Evolutionary conservation across 2,113 vertebrate genomes (phyloP), one percentile per base, ranked within the genome.

Genomic region (Dascyllus trimaculatus): DNA sequence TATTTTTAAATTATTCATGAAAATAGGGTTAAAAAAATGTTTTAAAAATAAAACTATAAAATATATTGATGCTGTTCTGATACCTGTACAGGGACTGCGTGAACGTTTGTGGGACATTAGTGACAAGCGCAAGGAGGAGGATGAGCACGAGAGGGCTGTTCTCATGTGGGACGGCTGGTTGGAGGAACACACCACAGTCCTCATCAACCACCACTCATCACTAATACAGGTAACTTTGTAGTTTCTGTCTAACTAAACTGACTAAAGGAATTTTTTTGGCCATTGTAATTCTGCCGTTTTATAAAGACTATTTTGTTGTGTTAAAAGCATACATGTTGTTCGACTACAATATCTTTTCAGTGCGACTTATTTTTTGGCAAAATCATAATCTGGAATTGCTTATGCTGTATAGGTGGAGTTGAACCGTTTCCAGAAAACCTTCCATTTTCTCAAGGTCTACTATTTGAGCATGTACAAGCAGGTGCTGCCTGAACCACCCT

Each of bases 41-140:
- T 7, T 11, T 17, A 11, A 32, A 49, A 61, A 22, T 69, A 3
- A 40, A 54, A 54, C 14, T 26, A 10, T 26, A 2, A 10, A 49
- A 69, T 26, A 22, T 26, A 5, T 32, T 43, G 2, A 2, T 14
- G 5, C 29, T 51, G n/a, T 58, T 25, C 3, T 72, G 24, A 32
- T 32, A 13, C 78, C 13, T 78, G 2, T 35, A 8, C 85, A 99
- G 97, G 96, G 97, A 51, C 87, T 99, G 66, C 86, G 93, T 56
- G 95, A 98, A 71, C 90, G 91, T 49, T 92, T 99, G 29, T 97
- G 96, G 96, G 96, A 97, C 80, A 96, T 98, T 35, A 95, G 95
- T 85, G 95, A 98, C 21, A 93, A 91, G 13, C 93, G 94, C 71
- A 97, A 93, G 60, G 95, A 97, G 57, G 95, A 97, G 71, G 94